Base-by-base conservation (phyloP, 2,113 vertebrate species). In the Otus sunia region DNA sequence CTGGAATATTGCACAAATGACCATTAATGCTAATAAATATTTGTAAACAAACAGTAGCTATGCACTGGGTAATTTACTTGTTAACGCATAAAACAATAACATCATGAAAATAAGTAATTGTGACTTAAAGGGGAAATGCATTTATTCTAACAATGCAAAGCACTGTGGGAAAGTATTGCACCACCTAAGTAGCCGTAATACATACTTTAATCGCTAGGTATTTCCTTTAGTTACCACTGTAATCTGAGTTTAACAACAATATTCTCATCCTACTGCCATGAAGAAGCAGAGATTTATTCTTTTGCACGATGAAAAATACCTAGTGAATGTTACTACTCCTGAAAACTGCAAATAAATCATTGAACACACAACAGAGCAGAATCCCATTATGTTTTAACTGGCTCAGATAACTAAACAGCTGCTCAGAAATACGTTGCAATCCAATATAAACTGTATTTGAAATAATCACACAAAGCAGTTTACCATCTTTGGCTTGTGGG, bases 401-500 rank as follows among this genome's bases (percentile, higher is more conserved):
- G 26, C 47, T 84, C 66, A 63, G 39, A 29, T 49, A 93, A 56
- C 15, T 43, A 41, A 78, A 50, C 8, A 83, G 41, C 53, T 90
- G 56, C 17, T 80, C 36, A 86, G 26, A 86, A 84, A 73, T 12
- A 58, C 1, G 2, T 78, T 86, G 88, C n/a, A 86, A 69, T 50
- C 37, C 68, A 92, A 64, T 41, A 86, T 18, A 39, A 90, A 88
- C 32, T 39, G 25, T 55, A 71, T 53, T 64, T 91, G 43, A 92
- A 96, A 73, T 16, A 96, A 93, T 92, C 55, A 87, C 72, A 64
- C 79, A 95, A 91, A 94, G 86, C 25, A 84, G 93, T 98, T 98
- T 98, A 98, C 98, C 98, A 72, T 63, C 88, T 96, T 94, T 96
- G n/a, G 41, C 90, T 43, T 97, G 97, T 89, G 97, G 87, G 58